Conservation (phyloP, 1,140 invertebrate genomes). For the Brachionus calyciflorus region DNA sequence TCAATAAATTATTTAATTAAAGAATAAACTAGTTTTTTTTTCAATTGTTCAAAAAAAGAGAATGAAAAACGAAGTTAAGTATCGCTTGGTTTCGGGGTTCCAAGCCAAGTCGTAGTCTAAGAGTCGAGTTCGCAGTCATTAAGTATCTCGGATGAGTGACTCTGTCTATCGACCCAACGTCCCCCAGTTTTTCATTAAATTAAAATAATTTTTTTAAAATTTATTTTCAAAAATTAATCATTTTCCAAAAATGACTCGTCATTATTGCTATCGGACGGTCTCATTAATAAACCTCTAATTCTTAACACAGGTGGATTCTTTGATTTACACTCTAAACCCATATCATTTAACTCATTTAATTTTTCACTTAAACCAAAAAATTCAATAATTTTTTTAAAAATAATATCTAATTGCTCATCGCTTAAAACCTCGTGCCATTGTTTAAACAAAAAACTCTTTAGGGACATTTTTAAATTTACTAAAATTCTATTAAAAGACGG, state of each 20-base stretch:
- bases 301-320: slow-evolving; percentile 8
- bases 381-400: slow-evolving; percentile 9
- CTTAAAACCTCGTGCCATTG: slow-evolving; percentile 50
- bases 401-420: slow-evolving; percentile 46
- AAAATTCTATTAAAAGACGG: slow-evolving; percentile 48
- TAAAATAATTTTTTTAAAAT: too few species aligned
- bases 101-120: too few species aligned
- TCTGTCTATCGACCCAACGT: too few species aligned
- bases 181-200: too few species aligned
- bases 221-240: neutral
- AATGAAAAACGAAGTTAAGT: too few species aligned
- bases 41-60: too few species aligned
- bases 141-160: too few species aligned
- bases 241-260: neutral
- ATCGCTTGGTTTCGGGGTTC: too few species aligned
- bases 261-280: neutral
- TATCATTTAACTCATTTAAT: neutral
- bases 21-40: too few species aligned
- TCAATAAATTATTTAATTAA: too few species aligned
- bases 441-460: slow-evolving; percentile 49
- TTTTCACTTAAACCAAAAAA: neutral
- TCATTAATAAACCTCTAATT: slow-evolving; percentile 32
- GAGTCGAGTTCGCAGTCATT: too few species aligned
- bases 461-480: slow-evolving; percentile 48
- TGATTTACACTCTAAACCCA: neutral